Percentiles rank a stretch among this genome's conserved stretches.
phyloP scores from a whole-genome alignment of 2,113 vertebrate species.

The Conger conger region DNA sequence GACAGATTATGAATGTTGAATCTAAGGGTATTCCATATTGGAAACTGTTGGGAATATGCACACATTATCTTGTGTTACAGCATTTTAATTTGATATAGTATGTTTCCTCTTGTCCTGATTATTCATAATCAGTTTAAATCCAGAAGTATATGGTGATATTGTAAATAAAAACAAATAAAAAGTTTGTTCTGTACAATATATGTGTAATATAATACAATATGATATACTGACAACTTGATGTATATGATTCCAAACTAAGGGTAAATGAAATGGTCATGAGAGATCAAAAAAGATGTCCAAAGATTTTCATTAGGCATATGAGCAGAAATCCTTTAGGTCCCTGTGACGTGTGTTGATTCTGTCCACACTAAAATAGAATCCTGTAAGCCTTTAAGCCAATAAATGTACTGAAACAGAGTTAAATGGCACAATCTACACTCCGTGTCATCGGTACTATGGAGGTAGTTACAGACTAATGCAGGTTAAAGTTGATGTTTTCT shows the following conservation, averaged over 20 bases:
- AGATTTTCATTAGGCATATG: constrained; percentile 8
- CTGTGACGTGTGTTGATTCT: constrained; percentile 24
- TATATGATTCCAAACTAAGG: too few species aligned
- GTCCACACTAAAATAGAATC: constrained; percentile 48
- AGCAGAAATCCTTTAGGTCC: not conserved
- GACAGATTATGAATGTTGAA: not conserved
- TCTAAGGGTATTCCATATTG: not conserved
- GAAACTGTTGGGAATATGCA: not conserved
- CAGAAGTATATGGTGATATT: not conserved
- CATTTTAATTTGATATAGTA: not conserved
- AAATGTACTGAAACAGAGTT: constrained; percentile 45
- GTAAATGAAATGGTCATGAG: too few species aligned
- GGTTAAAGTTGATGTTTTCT: not conserved
- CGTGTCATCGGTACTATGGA: not conserved
- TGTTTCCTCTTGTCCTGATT: not conserved
- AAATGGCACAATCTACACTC: constrained; percentile 24
- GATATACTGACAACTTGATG: too few species aligned
- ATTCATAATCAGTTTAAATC: not conserved
- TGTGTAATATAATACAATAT: too few species aligned
- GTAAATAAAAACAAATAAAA: too few species aligned
- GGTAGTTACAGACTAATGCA: not conserved
- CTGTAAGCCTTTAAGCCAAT: constrained; percentile 66
- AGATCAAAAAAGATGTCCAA: not conserved
- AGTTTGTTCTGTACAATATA: too few species aligned
- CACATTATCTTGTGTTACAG: not conserved